phyloP scores from a whole-genome alignment of 2,797 vertebrate genomes.

The Apogon talboti region DNA sequence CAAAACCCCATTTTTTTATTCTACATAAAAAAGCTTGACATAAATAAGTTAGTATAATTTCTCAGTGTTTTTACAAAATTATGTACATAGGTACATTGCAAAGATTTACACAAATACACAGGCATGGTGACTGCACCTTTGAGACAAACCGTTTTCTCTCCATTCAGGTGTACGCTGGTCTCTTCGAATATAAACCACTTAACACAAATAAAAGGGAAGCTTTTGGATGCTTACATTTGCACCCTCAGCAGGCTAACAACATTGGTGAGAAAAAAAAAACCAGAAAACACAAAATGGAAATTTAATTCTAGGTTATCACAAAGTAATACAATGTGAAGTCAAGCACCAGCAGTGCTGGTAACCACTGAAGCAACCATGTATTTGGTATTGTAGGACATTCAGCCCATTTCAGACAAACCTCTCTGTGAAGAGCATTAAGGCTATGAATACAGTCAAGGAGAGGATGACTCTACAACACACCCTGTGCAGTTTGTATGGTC shows the following conservation, averaged over 20 bases:
- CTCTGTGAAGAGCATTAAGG: slow-evolving; percentile 50
- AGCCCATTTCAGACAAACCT: slow-evolving; percentile 50
- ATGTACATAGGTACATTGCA: slow-evolving; percentile 86
- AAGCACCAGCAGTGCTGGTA: slow-evolving; percentile 55
- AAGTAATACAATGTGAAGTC: slow-evolving; percentile 79
- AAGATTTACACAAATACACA: slow-evolving; percentile 86
- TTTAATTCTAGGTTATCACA: slow-evolving; percentile 69
- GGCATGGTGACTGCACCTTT: slow-evolving; percentile 78
- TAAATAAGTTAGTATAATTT: slow-evolving; percentile 99
- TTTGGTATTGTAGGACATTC: slow-evolving; percentile 83
- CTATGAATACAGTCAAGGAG: slow-evolving; percentile 57
- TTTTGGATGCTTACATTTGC: slow-evolving; percentile 72
- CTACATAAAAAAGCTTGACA: slow-evolving; percentile 91
- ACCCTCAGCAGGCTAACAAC: slow-evolving; percentile 78
- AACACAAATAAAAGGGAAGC: slow-evolving; percentile 64
- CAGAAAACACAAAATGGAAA: slow-evolving; percentile 41
- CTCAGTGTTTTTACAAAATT: slow-evolving; percentile 98
- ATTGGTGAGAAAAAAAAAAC: slow-evolving; percentile 31
- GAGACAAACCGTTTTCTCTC: slow-evolving; percentile 69
- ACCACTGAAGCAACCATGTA: slow-evolving; percentile 72
- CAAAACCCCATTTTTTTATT: slow-evolving; percentile 86
- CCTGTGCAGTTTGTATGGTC: slow-evolving; percentile 71
- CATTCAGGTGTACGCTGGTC: slow-evolving; percentile 73
- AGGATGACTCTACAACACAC: slow-evolving; percentile 70
- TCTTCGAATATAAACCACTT: slow-evolving; percentile 61